Percentiles rank a stretch among this genome's conserved stretches.
Conservation (phyloP, 2,888 invertebrate species). For the Halictus quadricinctus region DNA sequence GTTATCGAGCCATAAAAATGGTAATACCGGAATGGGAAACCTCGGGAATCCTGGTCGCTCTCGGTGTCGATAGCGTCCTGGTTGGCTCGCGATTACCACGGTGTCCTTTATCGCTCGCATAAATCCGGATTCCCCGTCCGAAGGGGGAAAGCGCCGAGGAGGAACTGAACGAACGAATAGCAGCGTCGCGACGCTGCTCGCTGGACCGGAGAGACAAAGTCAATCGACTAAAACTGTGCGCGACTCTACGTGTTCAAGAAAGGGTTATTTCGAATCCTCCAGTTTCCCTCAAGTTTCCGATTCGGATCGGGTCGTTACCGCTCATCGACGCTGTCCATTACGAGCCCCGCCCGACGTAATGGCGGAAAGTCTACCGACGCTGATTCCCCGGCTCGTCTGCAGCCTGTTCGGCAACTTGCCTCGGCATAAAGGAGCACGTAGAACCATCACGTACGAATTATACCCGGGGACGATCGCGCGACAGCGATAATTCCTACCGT, state of each 20-base stretch:
- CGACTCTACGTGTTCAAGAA: not conserved
- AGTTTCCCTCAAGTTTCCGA: not conserved
- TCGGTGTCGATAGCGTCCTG: slow-evolving; percentile 6
- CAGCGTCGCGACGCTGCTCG: not conserved
- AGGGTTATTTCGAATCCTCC: slow-evolving; percentile 3
- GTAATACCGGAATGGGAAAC: slow-evolving; percentile 31
- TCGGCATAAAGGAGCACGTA: slow-evolving; percentile 49
- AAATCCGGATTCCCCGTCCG: not conserved
- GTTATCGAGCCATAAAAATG: slow-evolving; percentile 48
- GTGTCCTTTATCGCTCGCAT: slow-evolving; percentile 21
- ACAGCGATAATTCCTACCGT: slow-evolving; percentile 71
- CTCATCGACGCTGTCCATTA: slow-evolving; percentile 62
- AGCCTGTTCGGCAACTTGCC: slow-evolving; percentile 13
- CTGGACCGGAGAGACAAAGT: not conserved
- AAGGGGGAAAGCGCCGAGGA: not conserved
- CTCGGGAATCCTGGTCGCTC: slow-evolving; percentile 3
- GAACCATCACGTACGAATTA: slow-evolving; percentile 64
- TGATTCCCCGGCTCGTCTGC: not conserved
- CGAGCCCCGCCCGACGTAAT: slow-evolving; percentile 44
- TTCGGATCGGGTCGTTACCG: slow-evolving; percentile 51
- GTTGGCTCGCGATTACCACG: slow-evolving; percentile 2
- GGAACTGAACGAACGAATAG: not conserved
- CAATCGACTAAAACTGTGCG: slow-evolving; percentile 1
- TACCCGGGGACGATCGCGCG: slow-evolving; percentile 68
- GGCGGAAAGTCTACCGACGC: slow-evolving; percentile 49